A percentile compares a stretch with the other conserved stretches of the same genome.
phyloP scores from a whole-genome alignment of 2,888 invertebrate genomes.

The Coleophora flavipennella region DNA sequence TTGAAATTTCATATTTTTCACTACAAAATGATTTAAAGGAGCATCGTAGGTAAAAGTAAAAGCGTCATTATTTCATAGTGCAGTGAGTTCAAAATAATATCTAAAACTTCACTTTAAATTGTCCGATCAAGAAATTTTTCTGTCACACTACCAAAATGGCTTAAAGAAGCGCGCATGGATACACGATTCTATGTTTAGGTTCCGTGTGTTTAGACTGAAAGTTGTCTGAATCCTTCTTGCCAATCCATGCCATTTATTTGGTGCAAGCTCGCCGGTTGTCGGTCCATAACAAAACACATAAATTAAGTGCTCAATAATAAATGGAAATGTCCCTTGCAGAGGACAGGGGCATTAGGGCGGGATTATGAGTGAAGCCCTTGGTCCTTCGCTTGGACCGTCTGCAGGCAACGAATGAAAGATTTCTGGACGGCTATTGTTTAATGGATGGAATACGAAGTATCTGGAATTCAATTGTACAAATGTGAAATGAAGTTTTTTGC shows the following conservation, averaged over 20 bases:
- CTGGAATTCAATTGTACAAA: slow-evolving; percentile 4
- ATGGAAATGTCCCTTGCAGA: slow-evolving; percentile 74
- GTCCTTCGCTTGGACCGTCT: slow-evolving; percentile 28
- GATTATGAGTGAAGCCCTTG: slow-evolving; percentile 65
- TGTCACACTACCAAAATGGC: slow-evolving; percentile 18
- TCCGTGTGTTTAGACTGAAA: slow-evolving; percentile 15
- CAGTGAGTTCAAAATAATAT: slow-evolving; percentile 26
- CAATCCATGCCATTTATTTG: slow-evolving; percentile 27
- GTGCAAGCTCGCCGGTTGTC: slow-evolving; percentile 47
- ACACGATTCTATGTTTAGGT: slow-evolving; percentile 13
- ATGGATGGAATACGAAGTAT: slow-evolving; percentile 2
- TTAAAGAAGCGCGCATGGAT: slow-evolving; percentile 13
- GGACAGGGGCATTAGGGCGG: slow-evolving; percentile 70
- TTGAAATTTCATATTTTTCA: slow-evolving; percentile 38
- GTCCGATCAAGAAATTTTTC: slow-evolving; percentile 46
- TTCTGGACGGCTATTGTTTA: slow-evolving; percentile 15
- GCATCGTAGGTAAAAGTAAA: slow-evolving; percentile 20
- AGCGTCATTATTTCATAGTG: slow-evolving; percentile 17
- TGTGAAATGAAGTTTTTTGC: not conserved
- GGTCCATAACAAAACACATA: slow-evolving; percentile 74
- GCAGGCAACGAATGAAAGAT: slow-evolving; percentile 6
- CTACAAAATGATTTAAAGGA: slow-evolving; percentile 32
- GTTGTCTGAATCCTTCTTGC: slow-evolving; percentile 8
- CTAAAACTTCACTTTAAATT: slow-evolving; percentile 35
- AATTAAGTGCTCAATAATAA: slow-evolving; percentile 75